Conservation (phyloP, 2,113 vertebrate species). For the Oncorhynchus nerka region DNA sequence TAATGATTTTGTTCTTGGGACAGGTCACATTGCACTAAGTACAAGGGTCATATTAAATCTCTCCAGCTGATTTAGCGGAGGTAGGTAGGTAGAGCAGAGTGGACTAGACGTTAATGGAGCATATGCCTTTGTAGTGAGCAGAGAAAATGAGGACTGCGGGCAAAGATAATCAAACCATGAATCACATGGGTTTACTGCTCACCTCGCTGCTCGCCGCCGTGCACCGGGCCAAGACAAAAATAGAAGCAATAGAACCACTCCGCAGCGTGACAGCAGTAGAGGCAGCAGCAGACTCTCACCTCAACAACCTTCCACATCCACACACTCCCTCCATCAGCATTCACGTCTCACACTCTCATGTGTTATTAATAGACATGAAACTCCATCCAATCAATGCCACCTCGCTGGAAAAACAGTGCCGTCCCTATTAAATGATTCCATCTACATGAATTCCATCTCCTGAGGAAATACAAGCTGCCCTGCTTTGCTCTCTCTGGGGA, state of each 20-base stretch:
- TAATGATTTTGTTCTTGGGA: slow-evolving; percentile 42
- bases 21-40: slow-evolving; percentile 40
- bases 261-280: slow-evolving; percentile 4
- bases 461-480: slow-evolving; percentile 46
- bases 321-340: slow-evolving; percentile 40
- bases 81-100: not conserved
- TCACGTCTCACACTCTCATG: slow-evolving; percentile 49
- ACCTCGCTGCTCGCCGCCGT: not conserved
- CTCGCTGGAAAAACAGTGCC: slow-evolving; percentile 30
- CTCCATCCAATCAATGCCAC: slow-evolving; percentile 54
- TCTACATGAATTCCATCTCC: slow-evolving; percentile 46
- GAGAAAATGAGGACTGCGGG: slow-evolving; percentile 4
- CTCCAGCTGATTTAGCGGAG: slow-evolving; percentile 32
- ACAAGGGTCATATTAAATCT: slow-evolving; percentile 13
- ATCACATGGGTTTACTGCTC: slow-evolving; percentile 43
- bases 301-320: slow-evolving; percentile 12
- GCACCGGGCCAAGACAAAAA: slow-evolving; percentile 38
- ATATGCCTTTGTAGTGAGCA: slow-evolving; percentile 15
- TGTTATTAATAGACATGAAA: slow-evolving; percentile 60
- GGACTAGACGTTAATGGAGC: not conserved
- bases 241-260: slow-evolving; percentile 42
- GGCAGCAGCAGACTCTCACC: slow-evolving; percentile 28
- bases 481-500: slow-evolving; percentile 33
- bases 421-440: slow-evolving; percentile 60
- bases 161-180: slow-evolving; percentile 56